Evolutionary conservation across 1,140 invertebrate species (phyloP), one percentile per base, ranked within the genome.

Genomic region (Rhagoletis pomonella): DNA sequence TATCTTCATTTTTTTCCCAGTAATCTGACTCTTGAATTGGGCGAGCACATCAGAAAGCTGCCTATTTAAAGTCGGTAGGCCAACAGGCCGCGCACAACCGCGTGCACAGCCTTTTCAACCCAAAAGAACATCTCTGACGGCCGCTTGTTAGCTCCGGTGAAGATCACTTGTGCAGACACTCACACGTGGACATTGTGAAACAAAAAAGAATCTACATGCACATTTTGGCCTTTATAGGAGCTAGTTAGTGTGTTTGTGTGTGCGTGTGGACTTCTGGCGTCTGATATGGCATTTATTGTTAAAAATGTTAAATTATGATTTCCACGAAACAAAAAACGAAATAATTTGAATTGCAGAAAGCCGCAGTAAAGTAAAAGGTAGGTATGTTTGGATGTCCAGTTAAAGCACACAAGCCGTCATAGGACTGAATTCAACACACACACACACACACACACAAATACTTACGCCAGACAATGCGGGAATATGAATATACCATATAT

Each of bases 281-380:
- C 84, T 62, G 55, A 59, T 87, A 64, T 73, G 64, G 87, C 62
- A 87, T 19, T 87, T 87, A 87, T 87, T 85, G 87, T 87, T 87
- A 87, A 87, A 87, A 87, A 87, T 87, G 81, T 87, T 67, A 87
- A 87, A 87, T 85, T 87, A 85, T 87, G 81, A 87, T 85, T 87
- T 85, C 87, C 67, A 39, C 17, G 81, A 87, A 87, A 87, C 67
- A 87, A 59, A 85, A 87, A 87, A 85, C 64, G 62, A 84, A 84
- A 85, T 65, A 64, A 87, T 87, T 85, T 69, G 65, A 85, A 86
- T 87, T 87, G 87, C 87, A 87, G 62, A 87, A 85, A 85, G 44
- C 55, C 17, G 60, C 7, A 73, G n/a, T 77, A 85, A 87, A 19
- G 39, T 29, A 59, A 85, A 44, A 62, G 50, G 50, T 9, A 59